Percentiles rank a stretch among this genome's conserved stretches.
These are phyloP conservation scores for Epiblema foenella DNA, from an alignment of 2,888 invertebrate genomes.

Conservation along the genomic window DNA sequence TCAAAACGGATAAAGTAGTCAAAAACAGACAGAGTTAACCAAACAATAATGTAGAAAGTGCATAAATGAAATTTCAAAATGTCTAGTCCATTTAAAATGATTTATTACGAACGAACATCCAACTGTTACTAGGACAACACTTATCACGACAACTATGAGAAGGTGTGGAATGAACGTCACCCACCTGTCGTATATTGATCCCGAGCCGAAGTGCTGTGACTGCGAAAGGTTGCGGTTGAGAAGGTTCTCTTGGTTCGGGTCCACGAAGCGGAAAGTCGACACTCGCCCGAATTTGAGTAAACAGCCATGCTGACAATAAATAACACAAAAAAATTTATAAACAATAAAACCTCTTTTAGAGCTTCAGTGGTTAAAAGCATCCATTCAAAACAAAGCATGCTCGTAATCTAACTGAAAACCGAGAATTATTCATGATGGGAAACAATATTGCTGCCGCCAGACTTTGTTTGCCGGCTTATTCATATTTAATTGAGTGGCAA, in stretches of 20 bases:
- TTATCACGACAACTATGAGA: constrained; percentile 62
- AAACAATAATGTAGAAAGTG: constrained; percentile 27
- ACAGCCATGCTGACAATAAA: constrained; percentile 88
- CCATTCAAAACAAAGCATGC: constrained; percentile 13
- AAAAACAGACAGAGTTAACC: constrained; percentile 28
- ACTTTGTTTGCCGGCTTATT: constrained; percentile 19
- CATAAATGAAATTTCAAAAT: constrained; percentile 25
- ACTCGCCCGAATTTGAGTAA: constrained; percentile 94
- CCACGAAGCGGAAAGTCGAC: constrained; percentile 93
- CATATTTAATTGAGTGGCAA: constrained; percentile 32
- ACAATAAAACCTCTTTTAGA: neutral
- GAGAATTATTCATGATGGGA: constrained; percentile 22
- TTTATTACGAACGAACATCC: constrained; percentile 27
- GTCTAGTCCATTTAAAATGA: constrained; percentile 24
- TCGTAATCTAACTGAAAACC: constrained; percentile 12
- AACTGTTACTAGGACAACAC: constrained; percentile 54
- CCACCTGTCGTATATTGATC: constrained; percentile 93
- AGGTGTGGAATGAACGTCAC: constrained; percentile 50
- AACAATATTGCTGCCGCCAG: constrained; percentile 16
- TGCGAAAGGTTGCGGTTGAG: constrained; percentile 91
- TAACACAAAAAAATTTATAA: neutral
- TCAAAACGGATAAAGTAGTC: constrained; percentile 16
- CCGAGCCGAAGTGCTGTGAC: constrained; percentile 89
- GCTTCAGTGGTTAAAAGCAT: constrained; percentile 1
- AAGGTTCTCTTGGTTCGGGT: constrained; percentile 92